These are phyloP conservation scores for Rhineura floridana DNA, from an alignment of 2,113 vertebrate species.

Conservation along the genomic window DNA sequence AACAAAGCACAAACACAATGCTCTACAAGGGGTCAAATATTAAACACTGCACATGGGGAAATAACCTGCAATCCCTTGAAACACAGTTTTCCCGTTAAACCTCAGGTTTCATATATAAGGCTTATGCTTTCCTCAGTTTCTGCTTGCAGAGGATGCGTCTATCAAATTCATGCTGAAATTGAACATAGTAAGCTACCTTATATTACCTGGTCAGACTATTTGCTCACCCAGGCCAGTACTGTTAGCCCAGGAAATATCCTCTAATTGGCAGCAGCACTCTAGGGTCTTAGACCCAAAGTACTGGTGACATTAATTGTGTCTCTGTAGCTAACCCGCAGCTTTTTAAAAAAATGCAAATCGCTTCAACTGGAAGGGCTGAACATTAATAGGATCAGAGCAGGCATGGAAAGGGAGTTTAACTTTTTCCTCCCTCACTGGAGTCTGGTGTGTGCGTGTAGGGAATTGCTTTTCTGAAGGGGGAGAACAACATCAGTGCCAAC, in stretches of 20 bases:
- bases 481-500: no score
- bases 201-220: not conserved
- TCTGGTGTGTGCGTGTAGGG: not conserved
- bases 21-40: no score
- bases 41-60: not conserved
- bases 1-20: not conserved
- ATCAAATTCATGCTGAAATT: not conserved
- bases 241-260: not conserved
- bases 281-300: not conserved
- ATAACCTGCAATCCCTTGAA: not conserved
- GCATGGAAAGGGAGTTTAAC: not conserved
- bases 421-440: no score
- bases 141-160: not conserved
- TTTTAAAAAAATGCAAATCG: no score
- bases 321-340: not conserved
- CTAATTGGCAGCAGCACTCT: not conserved
- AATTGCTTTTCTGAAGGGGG: not conserved
- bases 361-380: not conserved
- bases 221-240: not conserved
- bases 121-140: not conserved
- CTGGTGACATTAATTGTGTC: not conserved
- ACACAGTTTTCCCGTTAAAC: no score
- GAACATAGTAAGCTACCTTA: not conserved
- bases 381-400: not conserved
- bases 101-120: not conserved